Base-by-base conservation (phyloP, 1,140 invertebrate genomes). In the Drosophila santomea region DNA sequence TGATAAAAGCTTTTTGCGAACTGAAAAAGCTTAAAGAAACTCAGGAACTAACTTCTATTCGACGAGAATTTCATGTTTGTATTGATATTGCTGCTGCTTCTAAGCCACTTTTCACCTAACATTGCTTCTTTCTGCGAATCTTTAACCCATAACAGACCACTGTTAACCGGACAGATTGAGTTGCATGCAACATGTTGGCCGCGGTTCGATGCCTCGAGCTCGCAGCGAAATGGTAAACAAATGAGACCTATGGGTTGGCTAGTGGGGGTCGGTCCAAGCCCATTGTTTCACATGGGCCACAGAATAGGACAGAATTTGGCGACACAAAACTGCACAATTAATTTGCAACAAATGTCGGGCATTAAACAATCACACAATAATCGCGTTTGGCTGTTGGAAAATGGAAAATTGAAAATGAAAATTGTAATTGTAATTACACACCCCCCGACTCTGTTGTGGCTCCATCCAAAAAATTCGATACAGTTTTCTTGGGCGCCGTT, bases 351-450 rank as follows among this genome's bases (percentile, higher is more conserved):
- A 73, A 52, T 58, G 47, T 48, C 23, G 38, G 48, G 35, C 43
- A 62, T 80, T 75, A 69, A 63, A 54, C 64, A 77, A 59, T 76
- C 38, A 59, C 60, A 55, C 11, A 45, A 23, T 58, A 58, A 58
- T 58, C 43, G 43, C 54, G 38, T 63, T 75, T 25, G 23, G 38
- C 8, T 51, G 55, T 44, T 44, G 38, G 10, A 20, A 15, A 58
- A 35, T 52, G 28, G n/a, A 35, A 63, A 63, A 63, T 60, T 43
- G 28, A 32, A 48, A 60, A 60, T 41, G 25, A 36, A 62, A 54
- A 47, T 52, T 45, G 17, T 23, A 63, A 44, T 47, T 20, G 20
- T 20, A 20, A 20, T 20, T 20, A 20, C 20, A 20, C 14, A 11
- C 11, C 7, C 20, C 7, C 32, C 6, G 8, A 1, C n/a, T 14